Conservation (phyloP, 2,797 vertebrate species). For the Lagodon rhomboides region DNA sequence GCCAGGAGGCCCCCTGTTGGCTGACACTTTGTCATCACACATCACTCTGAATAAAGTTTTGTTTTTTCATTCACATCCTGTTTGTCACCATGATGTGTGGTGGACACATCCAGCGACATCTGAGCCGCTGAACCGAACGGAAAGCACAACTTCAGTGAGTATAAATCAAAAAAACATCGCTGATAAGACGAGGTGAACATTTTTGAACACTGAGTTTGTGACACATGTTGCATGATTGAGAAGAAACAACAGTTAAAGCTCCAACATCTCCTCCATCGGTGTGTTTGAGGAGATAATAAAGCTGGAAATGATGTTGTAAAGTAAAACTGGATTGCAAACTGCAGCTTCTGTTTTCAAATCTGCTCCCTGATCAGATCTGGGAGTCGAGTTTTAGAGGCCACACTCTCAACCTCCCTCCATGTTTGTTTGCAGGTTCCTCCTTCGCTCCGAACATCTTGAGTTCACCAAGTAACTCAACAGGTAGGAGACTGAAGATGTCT, state of each 20-base stretch:
- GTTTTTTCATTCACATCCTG: not conserved
- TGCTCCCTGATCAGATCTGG: not conserved
- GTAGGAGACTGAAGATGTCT: not conserved
- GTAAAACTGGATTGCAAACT: not conserved
- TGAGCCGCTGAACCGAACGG: rapidly evolving
- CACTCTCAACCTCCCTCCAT: too few species aligned
- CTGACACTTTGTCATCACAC: not conserved
- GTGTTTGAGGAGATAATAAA: not conserved
- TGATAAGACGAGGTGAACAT: not conserved
- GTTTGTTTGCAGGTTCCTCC: too few species aligned
- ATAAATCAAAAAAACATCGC: not conserved
- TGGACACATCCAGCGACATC: not conserved
- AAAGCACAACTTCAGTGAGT: not conserved
- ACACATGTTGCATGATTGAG: not conserved
- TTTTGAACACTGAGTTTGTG: not conserved
- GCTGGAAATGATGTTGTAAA: not conserved
- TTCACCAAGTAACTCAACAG: not conserved
- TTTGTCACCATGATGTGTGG: not conserved
- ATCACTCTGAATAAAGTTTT: slow-evolving; percentile 33
- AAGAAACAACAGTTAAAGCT: not conserved
- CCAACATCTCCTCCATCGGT: not conserved
- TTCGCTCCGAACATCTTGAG: too few species aligned
- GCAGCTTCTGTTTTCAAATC: not conserved
- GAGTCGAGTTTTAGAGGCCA: too few species aligned
- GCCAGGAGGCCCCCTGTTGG: slow-evolving; percentile 23